Evolutionary conservation across 2,888 invertebrate genomes (phyloP), one percentile per base, ranked within the genome.

Genomic region (Drosophila nr. medialis): DNA sequence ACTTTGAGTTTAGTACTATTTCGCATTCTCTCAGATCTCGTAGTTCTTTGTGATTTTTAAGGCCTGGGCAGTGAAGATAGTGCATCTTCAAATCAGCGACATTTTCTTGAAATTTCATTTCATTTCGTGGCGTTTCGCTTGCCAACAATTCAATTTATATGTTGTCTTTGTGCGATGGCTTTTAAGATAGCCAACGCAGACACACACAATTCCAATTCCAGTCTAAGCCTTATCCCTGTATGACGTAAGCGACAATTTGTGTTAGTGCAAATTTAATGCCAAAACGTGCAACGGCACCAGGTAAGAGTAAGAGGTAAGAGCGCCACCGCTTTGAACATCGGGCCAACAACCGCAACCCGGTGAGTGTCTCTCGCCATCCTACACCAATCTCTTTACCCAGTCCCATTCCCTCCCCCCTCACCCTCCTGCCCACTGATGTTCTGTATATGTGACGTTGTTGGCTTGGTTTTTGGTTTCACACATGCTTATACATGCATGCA

Each of bases 241-340:
- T 54, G 68, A 65, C 64, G 90, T 82, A 87, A 85, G 88, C 90
- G 90, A 87, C 90, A 86, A 89, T 86, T 86, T 86, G 89, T 89
- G 90, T 86, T 89, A 80, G 90, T 86, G 85, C 87, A 89, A 86
- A 89, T 86, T 86, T 86, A 86, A 86, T 86, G 85, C 82, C 87
- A 59, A 89, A 86, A 89, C 89, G 79, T 87, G 83, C 82, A 79
- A 21, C 75, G 65, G 64, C 72, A 40, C 56, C 81, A 73, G 78
- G 81, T 67, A 73, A 58, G 48, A 62, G 78, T 64, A 72, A 50
- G 49, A 65, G 69, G 77, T 64, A 64, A 61, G 53, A 68, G 68
- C 49, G 45, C 74, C 67, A 73, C 64, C 67, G 65, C 81, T 79
- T 70, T 81, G 74, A 77, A 66, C 74, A 77, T 64, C 60, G 59